Evolutionary conservation across 2,888 invertebrate species (phyloP).

Genomic region (Aquatica leii): DNA sequence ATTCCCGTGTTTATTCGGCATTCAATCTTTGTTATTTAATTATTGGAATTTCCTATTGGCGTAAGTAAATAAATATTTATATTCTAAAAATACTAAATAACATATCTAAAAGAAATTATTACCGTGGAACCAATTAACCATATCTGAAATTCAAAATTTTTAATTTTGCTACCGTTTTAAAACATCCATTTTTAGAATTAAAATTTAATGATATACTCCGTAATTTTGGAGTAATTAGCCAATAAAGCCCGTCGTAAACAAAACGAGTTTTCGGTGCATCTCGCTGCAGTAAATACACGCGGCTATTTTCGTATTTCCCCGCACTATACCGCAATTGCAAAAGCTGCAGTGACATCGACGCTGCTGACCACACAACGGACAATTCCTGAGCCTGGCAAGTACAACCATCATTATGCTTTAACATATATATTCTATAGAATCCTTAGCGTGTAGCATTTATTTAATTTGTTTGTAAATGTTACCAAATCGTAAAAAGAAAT

Average conservation of each 20-base stretch:
- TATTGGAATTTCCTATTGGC: conserved; percentile 30
- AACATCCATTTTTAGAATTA: not conserved
- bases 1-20: conserved; percentile 32
- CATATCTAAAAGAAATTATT: conserved; percentile 18
- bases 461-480: too few species aligned
- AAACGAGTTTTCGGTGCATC: conserved; percentile 37
- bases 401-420: not conserved
- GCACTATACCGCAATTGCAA: conserved; percentile 29
- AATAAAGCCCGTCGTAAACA: conserved; percentile 29
- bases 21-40: conserved; percentile 27
- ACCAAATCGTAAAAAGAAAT: too few species aligned
- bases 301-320: conserved; percentile 35
- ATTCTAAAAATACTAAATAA: conserved; percentile 10
- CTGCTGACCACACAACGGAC: conserved; percentile 32
- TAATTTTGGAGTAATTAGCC: too few species aligned
- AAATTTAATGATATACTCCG: not conserved
- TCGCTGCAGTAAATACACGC: conserved; percentile 37
- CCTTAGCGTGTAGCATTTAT: too few species aligned
- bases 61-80: conserved; percentile 26
- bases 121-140: conserved; percentile 15
- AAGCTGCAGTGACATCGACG: conserved; percentile 34
- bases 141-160: conserved; percentile 8
- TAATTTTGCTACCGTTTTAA: not conserved
- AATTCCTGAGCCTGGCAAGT: conserved; percentile 46
- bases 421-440: too few species aligned